phyloP scores from a whole-genome alignment of 2,888 invertebrate genomes.

The Tetragonula carbonaria region DNA sequence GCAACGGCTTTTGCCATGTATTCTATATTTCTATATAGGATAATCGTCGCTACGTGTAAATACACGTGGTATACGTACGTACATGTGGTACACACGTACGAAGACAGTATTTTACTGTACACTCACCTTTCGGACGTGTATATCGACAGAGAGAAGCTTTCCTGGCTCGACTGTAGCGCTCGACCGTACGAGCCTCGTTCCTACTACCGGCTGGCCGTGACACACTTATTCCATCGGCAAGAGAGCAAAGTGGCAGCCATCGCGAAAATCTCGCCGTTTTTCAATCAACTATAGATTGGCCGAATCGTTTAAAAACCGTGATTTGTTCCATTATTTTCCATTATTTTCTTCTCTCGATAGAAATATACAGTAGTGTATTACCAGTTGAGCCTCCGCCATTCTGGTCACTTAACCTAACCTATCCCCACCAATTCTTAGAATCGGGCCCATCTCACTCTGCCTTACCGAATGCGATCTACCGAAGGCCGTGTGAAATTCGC shows the following conservation, averaged over 20 bases:
- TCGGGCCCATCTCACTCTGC: too few relatives aligned
- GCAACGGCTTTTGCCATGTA: slow-evolving; percentile 62
- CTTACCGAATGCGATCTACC: too few relatives aligned
- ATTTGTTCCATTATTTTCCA: background rate
- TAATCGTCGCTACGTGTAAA: background rate
- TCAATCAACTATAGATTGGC: slow-evolving; percentile 35
- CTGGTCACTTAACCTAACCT: too few relatives aligned
- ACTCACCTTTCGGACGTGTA: slow-evolving; percentile 72
- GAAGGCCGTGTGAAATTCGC: too few relatives aligned
- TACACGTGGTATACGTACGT: background rate
- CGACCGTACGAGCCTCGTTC: slow-evolving; percentile 73
- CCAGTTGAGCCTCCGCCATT: too few relatives aligned
- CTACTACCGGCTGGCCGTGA: slow-evolving; percentile 80
- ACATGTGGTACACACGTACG: slow-evolving; percentile 39
- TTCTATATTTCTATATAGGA: slow-evolving; percentile 45
- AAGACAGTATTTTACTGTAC: slow-evolving; percentile 62
- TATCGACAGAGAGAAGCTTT: slow-evolving; percentile 74
- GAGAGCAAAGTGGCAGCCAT: slow-evolving; percentile 67
- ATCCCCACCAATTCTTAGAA: too few relatives aligned
- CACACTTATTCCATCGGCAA: slow-evolving; percentile 75
- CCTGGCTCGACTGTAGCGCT: slow-evolving; percentile 68
- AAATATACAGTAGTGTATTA: too few relatives aligned
- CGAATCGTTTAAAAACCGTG: slow-evolving; percentile 1
- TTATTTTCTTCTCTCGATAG: background rate
- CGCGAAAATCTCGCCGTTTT: slow-evolving; percentile 65